phyloP scores from a whole-genome alignment of 2,113 vertebrate genomes.

The Phainopepla nitens region DNA sequence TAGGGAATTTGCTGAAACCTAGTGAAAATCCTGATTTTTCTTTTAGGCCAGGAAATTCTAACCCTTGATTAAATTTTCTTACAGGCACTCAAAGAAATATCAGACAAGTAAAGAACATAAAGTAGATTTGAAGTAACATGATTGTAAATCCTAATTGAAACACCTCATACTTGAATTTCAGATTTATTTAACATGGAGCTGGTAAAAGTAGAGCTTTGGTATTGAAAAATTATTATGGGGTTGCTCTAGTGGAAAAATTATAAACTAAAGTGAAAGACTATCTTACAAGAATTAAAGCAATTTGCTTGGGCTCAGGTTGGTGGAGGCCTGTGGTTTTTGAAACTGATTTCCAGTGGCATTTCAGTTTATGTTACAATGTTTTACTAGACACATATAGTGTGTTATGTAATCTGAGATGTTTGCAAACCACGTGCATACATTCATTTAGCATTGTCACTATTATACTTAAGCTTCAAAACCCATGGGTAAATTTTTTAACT shows the following conservation, averaged over 20 bases:
- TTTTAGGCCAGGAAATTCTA: neutral
- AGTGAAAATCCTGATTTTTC: neutral
- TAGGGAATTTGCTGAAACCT: neutral
- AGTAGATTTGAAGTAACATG: neutral
- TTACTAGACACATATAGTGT: neutral
- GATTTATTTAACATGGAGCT: neutral
- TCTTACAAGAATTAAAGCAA: neutral
- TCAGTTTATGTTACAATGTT: neutral
- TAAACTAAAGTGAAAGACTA: neutral
- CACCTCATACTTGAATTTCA: neutral
- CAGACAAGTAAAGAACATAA: neutral
- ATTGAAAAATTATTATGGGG: neutral
- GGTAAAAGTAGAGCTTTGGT: neutral
- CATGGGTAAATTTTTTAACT: neutral
- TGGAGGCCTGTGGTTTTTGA: neutral
- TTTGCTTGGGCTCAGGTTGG: neutral
- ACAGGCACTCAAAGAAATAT: neutral
- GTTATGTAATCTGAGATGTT: neutral
- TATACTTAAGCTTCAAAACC: neutral
- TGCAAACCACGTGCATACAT: neutral
- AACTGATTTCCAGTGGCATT: neutral
- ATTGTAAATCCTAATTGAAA: neutral
- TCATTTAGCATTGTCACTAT: neutral
- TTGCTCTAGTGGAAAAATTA: neutral
- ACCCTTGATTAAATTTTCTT: neutral